Base-by-base conservation (phyloP, 2,888 invertebrate species). In the Minunthozetes semirufus region DNA sequence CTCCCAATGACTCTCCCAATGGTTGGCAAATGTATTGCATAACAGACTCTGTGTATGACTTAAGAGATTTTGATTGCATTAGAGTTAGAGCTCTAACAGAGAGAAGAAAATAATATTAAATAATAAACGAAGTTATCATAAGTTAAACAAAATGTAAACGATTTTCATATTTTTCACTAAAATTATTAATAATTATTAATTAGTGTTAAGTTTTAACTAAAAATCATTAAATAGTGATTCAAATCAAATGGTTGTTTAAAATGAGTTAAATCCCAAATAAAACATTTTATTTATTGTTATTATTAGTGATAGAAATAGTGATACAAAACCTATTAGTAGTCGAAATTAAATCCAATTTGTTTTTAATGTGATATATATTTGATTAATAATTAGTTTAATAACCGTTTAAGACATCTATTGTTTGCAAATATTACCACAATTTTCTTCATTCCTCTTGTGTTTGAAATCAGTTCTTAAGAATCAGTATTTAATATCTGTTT, bases 261-360 rank as follows among this genome's bases (percentile, higher is more conserved):
- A 56, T 56, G 56, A 56, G 56, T 56, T 56, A 56, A 56, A 56
- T n/a, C n/a, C n/a, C 22, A 22, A 25, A 50, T 19, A 2, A 25
- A 22, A 11, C 4, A 22, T 22, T 22, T 15, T 19, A 53, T n/a
- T n/a, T 19, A 8, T 56, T 22, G 8, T 22, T 56, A 56, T 56
- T 56, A 56, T 56, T 56, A 56, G 56, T 56, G 56, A 56, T 56
- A 56, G 56, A 25, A 56, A 56, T 56, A 56, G 56, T 56, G 56
- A 56, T 3, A 56, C 56, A 56, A n/a, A n/a, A 25, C 25, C 42
- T 4, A 9, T 22, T 56, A 56, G 56, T 56, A 56, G 56, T 56
- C 13, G n/a, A 56, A 13, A 25, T 50, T 48, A 8, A 8, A 48
- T 48, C n/a, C 50, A 50, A 50, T 50, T 50, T 50, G 50, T 50